Conservation (phyloP, 1,140 invertebrate genomes). For the Pristionchus pacificus region DNA sequence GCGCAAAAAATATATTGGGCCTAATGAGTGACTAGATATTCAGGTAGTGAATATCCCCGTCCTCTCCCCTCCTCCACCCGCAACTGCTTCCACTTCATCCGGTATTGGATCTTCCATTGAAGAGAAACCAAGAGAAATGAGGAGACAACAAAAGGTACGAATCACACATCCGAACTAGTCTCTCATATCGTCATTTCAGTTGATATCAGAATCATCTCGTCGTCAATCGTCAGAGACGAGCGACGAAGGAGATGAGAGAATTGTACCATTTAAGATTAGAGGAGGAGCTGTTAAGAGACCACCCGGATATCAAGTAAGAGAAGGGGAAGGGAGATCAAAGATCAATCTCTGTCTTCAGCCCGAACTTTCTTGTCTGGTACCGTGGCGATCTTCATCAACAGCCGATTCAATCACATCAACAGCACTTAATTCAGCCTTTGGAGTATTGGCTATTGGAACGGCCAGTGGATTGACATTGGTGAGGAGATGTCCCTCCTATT, state of each 20-base stretch:
- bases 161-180: neutral
- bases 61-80: neutral
- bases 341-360: slow-evolving; percentile 72
- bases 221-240: slow-evolving; percentile 42
- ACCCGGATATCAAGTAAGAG: slow-evolving; percentile 64
- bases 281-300: slow-evolving; percentile 74
- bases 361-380: slow-evolving; percentile 84
- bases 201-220: slow-evolving; percentile 12
- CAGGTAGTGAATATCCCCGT: slow-evolving; percentile 17
- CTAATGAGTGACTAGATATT: neutral
- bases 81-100: neutral
- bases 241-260: slow-evolving; percentile 58
- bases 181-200: neutral
- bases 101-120: slow-evolving; percentile 10
- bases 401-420: slow-evolving; percentile 80
- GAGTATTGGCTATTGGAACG: slow-evolving; percentile 64
- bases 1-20: neutral
- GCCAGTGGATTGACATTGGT: slow-evolving; percentile 37
- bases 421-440: slow-evolving; percentile 88
- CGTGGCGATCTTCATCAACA: slow-evolving; percentile 73
- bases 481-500: neutral
- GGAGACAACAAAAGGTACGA: slow-evolving; percentile 27
- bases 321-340: neutral
- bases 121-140: slow-evolving; percentile 18
- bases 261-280: slow-evolving; percentile 70